Evolutionary conservation across 2,113 vertebrate genomes (phyloP), one percentile per base, ranked within the genome.

Genomic region (Oryzias melastigma): DNA sequence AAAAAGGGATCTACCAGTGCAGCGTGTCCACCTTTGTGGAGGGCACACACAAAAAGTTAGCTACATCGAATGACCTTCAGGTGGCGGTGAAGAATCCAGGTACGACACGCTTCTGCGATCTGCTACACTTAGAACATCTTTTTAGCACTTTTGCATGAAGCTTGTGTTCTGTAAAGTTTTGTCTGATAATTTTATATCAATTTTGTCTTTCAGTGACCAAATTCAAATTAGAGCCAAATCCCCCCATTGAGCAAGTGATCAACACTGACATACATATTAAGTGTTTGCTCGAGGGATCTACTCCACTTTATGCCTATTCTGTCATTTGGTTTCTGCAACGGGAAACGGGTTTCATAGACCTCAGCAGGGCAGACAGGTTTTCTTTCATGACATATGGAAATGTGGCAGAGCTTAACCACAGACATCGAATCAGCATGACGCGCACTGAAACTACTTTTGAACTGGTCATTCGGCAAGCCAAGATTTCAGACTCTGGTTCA

Each of bases 1-100:
- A 94, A 0, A 56, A 69, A 0, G 94, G 95, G 2, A 29, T 0
- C 0, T 99, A 95, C 76, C 84, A 50, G 62, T 98, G 95, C 41
- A 25, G 75, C 16, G 90, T 77, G 6, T 83, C 92, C 6, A 81
- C 90, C 41, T 93, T 92, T 71, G 76, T 85, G 50, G 74, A 75
- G 65, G 71, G 86, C 54, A 54, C 41, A 0, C 17, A 79, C 54
- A 75, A 24, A 48, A 43, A 1, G 45, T 25, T 43, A 17, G 7
- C 16, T 29, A 1, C 22, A 40, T 96, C 94, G 62, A 90, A 93
- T 17, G 16, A 0, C 0, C 12, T 96, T 53, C 82, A 46, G 4
- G 85, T 94, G 58, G 73, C 0, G 0, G 80, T 96, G 35, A 20
- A 25, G 1, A 75, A 88, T 17, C 95, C 92, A 93, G 92, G 95